These are phyloP conservation scores for Micromys minutus DNA, from an alignment of 2,113 vertebrate species.

Conservation along the genomic window DNA sequence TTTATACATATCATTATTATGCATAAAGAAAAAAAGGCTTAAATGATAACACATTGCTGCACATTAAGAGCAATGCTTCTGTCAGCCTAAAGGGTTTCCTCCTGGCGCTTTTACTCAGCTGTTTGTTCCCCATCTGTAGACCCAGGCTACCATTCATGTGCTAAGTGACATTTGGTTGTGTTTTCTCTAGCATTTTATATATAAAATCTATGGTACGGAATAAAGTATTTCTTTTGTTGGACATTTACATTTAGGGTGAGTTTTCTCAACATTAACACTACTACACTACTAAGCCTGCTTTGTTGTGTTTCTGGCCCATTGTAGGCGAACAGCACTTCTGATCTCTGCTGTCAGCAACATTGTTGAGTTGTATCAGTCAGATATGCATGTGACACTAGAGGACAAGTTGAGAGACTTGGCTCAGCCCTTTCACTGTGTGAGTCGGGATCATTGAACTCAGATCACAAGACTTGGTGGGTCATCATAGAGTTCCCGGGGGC, in stretches of 20 bases:
- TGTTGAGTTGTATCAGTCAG: background rate
- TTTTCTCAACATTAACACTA: background rate
- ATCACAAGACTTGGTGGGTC: background rate
- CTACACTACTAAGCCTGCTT: background rate
- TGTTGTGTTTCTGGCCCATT: background rate
- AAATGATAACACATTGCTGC: background rate
- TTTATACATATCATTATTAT: background rate
- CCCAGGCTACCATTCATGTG: background rate
- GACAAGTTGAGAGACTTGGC: background rate
- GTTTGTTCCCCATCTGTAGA: background rate
- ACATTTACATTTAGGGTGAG: background rate
- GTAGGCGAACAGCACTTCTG: background rate
- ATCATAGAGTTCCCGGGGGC: background rate
- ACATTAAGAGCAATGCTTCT: background rate
- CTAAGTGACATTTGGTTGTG: conserved; percentile 14
- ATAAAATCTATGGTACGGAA: background rate
- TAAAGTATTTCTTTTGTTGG: background rate
- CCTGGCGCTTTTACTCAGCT: background rate
- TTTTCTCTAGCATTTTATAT: background rate
- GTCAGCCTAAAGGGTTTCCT: background rate
- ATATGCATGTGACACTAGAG: background rate
- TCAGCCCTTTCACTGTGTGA: background rate
- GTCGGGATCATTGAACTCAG: background rate
- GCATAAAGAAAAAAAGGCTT: background rate
- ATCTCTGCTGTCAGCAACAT: background rate